These are phyloP conservation scores for Branchipolynoe longqiensis DNA, from an alignment of 2,888 invertebrate species.

Conservation along the genomic window DNA sequence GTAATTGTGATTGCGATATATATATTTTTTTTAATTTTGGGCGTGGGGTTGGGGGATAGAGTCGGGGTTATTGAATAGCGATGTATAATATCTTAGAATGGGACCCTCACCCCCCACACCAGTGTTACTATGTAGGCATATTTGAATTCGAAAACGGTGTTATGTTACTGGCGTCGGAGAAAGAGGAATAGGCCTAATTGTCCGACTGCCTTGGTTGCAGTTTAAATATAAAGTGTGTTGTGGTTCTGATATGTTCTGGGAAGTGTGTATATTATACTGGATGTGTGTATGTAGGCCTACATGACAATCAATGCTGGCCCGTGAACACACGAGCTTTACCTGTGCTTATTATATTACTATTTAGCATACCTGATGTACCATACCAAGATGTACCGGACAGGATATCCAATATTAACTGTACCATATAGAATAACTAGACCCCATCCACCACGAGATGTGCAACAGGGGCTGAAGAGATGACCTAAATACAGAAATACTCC, in stretches of 20 bases:
- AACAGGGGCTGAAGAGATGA: not conserved
- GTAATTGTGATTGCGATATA: too few species aligned
- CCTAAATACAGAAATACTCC: not conserved
- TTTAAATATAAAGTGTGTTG: not conserved
- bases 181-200: too few species aligned
- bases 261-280: not conserved
- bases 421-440: not conserved
- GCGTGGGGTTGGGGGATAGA: too few species aligned
- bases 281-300: not conserved
- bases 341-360: slow-evolving; percentile 9
- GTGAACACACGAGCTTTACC: not conserved
- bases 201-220: too few species aligned
- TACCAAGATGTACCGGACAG: not conserved
- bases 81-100: too few species aligned
- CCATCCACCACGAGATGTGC: not conserved
- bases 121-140: too few species aligned
- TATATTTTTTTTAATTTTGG: too few species aligned
- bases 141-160: too few species aligned
- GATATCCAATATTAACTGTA: too few species aligned
- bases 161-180: too few species aligned
- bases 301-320: not conserved
- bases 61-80: too few species aligned
- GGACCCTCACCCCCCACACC: too few species aligned
- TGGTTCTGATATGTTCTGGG: slow-evolving; percentile 35
- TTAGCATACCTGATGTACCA: not conserved